Conservation (phyloP, 35 echinoderm and acorn worm species). For the Patiria miniata region DNA sequence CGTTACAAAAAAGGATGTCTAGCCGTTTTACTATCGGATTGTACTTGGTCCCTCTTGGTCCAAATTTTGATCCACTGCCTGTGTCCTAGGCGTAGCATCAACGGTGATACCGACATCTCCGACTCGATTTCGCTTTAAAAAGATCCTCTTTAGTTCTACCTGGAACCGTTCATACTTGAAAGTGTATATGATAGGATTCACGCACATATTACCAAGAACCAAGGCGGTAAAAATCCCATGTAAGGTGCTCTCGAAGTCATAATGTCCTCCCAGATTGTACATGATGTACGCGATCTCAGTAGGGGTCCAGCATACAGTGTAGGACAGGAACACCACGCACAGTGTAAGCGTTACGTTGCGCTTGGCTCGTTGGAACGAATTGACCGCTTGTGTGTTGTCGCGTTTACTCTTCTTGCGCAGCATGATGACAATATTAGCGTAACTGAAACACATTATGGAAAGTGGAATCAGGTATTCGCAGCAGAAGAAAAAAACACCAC, state of each 20-base stretch:
- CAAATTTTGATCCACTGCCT: background rate
- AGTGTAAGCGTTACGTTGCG: conserved; percentile 87
- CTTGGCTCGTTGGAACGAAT: conserved; percentile 71
- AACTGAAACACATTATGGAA: conserved; percentile 64
- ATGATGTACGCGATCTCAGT: conserved; percentile 63
- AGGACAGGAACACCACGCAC: conserved; percentile 81
- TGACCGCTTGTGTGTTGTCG: conserved; percentile 40
- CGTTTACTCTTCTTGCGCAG: no score
- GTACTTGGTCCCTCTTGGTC: background rate
- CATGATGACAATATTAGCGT: conserved; percentile 72
- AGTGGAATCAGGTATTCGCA: conserved; percentile 70
- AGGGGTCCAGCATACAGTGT: no score
- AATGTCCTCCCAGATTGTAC: conserved; percentile 58
- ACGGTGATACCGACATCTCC: background rate
- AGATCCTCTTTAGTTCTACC: conserved; percentile 46
- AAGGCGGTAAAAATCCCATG: conserved; percentile 38
- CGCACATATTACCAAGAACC: no score
- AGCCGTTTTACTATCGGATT: no score
- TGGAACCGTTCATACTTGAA: no score
- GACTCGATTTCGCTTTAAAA: conserved; percentile 33
- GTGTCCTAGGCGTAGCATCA: background rate
- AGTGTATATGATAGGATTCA: no score
- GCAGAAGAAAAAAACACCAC: no score
- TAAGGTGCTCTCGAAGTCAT: conserved; percentile 60
- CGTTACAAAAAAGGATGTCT: no score